phyloP scores from a whole-genome alignment of 1,140 invertebrate genomes.

The Cyphomyrmex costatus region DNA sequence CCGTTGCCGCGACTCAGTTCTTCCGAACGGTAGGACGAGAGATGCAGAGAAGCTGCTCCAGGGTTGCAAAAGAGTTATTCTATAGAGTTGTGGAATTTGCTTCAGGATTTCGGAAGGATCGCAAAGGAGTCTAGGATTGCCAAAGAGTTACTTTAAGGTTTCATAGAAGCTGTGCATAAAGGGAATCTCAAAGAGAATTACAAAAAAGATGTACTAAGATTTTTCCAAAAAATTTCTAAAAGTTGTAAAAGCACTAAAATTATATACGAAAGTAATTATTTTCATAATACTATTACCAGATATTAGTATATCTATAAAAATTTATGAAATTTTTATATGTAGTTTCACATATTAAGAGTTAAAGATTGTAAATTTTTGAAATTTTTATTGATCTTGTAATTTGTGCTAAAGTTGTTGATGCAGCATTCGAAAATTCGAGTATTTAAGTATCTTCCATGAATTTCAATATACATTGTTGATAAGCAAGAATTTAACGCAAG shows the following conservation, averaged over 20 bases:
- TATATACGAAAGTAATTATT: background rate
- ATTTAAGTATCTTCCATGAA: background rate
- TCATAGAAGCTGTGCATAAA: background rate
- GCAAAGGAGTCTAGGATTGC: background rate
- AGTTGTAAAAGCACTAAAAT: background rate
- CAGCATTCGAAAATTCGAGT: background rate
- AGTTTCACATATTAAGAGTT: background rate
- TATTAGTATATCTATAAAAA: background rate
- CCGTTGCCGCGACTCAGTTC: slow-evolving; percentile 47
- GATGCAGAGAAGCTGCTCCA: slow-evolving; percentile 21
- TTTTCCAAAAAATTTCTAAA: background rate
- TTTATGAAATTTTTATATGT: background rate
- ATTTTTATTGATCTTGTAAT: background rate
- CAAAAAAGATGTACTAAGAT: background rate
- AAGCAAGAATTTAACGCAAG: background rate
- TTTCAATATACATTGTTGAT: background rate
- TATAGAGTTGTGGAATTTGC: slow-evolving; percentile 17
- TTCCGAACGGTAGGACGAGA: slow-evolving; percentile 54
- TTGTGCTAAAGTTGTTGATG: background rate
- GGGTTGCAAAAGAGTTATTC: slow-evolving; percentile 21
- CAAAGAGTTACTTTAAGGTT: slow-evolving; percentile 20
- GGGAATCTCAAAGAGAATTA: background rate
- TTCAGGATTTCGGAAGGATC: slow-evolving; percentile 1
- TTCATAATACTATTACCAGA: background rate
- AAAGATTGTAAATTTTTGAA: background rate